Evolutionary conservation across 1,140 invertebrate species (phyloP).

Genomic region (Hyles vespertilio): DNA sequence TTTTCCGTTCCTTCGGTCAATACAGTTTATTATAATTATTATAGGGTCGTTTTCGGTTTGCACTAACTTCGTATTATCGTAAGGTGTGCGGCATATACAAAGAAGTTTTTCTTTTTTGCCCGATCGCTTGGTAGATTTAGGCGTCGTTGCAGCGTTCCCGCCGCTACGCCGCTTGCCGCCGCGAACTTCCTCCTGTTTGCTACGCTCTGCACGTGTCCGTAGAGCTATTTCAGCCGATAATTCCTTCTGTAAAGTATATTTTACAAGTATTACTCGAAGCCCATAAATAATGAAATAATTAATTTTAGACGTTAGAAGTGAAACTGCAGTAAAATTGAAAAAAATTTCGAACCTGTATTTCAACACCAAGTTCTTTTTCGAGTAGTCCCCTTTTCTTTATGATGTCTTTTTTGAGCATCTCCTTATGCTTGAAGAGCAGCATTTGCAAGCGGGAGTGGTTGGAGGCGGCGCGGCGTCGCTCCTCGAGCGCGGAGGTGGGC

Average conservation of each 20-base stretch:
- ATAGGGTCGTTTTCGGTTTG: too few relatives aligned
- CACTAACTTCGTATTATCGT: conserved; percentile 92
- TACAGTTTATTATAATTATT: too few relatives aligned
- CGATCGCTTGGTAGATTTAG: conserved; percentile 53
- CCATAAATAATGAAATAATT: not conserved
- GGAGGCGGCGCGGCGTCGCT: conserved; percentile 57
- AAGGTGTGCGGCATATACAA: conserved; percentile 95
- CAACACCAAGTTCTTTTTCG: conserved; percentile 93
- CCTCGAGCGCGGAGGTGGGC: conserved; percentile 31
- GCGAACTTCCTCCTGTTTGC: conserved; percentile 82
- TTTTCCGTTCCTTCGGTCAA: too few relatives aligned
- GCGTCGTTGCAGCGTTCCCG: conserved; percentile 34
- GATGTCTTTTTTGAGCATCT: conserved; percentile 95
- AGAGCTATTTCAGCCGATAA: conserved; percentile 80
- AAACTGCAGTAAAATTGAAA: conserved; percentile 11
- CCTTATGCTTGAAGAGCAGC: conserved; percentile 89
- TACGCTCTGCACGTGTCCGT: conserved; percentile 82
- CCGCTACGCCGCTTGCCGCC: conserved; percentile 36
- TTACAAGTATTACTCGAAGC: not conserved
- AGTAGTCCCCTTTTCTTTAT: conserved; percentile 91
- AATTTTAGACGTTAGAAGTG: not conserved
- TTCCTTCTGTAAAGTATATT: conserved; percentile 77
- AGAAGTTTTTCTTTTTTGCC: conserved; percentile 90
- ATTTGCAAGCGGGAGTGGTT: conserved; percentile 78
- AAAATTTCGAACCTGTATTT: conserved; percentile 83